Evolutionary conservation across 2,797 vertebrate species (phyloP).

Genomic region (Taenioides sp.): DNA sequence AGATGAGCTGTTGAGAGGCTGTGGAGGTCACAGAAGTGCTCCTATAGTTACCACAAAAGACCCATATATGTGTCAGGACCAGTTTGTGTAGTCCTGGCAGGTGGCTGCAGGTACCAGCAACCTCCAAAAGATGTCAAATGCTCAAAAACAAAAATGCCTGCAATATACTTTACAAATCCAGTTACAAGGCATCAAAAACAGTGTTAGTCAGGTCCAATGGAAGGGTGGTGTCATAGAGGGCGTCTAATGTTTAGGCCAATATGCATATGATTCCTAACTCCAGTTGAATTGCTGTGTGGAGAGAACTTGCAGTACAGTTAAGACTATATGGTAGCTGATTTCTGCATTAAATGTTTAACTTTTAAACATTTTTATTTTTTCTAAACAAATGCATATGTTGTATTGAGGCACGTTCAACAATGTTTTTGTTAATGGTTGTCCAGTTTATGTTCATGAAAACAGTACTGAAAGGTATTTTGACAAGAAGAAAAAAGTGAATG

Average conservation of each 20-base stretch:
- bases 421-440: no score
- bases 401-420: no score
- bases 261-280: neutral
- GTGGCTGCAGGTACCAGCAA: slow-evolving; percentile 61
- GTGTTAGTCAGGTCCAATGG: neutral
- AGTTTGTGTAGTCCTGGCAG: slow-evolving; percentile 46
- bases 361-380: no score
- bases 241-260: neutral
- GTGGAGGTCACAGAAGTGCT: slow-evolving; percentile 61
- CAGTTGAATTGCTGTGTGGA: no score
- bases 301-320: neutral
- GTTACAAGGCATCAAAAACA: neutral
- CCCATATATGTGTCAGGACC: slow-evolving; percentile 44
- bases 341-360: no score
- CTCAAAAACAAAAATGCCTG: neutral
- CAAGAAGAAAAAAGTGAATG: no score
- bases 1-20: slow-evolving; percentile 61
- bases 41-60: slow-evolving; percentile 54
- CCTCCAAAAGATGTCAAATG: slow-evolving; percentile 9
- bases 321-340: no score
- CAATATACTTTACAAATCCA: no score
- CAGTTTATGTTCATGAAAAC: no score
- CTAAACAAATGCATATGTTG: no score
- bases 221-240: neutral
- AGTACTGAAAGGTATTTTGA: no score